Conservation (phyloP, 2,113 vertebrate species). For the Falco punctatus region DNA sequence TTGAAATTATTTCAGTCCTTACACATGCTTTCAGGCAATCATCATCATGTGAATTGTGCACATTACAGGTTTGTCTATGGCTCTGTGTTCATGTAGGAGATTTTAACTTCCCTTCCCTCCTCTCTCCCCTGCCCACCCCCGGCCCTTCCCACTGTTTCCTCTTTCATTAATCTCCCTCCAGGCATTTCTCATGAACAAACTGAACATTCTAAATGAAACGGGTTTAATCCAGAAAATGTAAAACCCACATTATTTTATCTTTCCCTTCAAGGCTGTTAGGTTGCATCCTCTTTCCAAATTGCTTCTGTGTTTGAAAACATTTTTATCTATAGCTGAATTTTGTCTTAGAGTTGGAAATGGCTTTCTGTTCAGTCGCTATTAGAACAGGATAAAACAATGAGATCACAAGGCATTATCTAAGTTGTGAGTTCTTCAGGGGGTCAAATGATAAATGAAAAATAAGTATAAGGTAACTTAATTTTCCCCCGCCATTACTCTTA, state of each 20-base stretch:
- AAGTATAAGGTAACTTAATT: not conserved
- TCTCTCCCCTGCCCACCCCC: too few species aligned
- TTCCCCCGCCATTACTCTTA: slow-evolving; percentile 4
- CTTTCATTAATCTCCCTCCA: not conserved
- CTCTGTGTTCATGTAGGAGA: not conserved
- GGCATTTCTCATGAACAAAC: not conserved
- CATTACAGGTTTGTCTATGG: not conserved
- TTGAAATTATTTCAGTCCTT: not conserved
- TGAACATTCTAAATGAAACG: not conserved
- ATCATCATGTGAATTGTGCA: not conserved
- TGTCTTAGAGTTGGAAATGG: not conserved
- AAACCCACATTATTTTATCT: not conserved
- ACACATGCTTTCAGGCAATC: not conserved
- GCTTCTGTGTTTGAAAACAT: not conserved
- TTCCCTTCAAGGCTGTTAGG: not conserved
- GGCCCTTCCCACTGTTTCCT: not conserved
- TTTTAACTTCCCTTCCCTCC: not conserved
- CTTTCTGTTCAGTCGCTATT: not conserved
- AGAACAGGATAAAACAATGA: not conserved
- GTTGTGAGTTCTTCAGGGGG: not conserved
- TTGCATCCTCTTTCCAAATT: not conserved
- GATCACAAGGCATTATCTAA: not conserved
- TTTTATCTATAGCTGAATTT: not conserved
- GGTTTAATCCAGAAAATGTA: not conserved
- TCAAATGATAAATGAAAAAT: not conserved